These are phyloP conservation scores for Malurus cyaneus DNA, from an alignment of 2,113 vertebrate species.

Conservation along the genomic window DNA sequence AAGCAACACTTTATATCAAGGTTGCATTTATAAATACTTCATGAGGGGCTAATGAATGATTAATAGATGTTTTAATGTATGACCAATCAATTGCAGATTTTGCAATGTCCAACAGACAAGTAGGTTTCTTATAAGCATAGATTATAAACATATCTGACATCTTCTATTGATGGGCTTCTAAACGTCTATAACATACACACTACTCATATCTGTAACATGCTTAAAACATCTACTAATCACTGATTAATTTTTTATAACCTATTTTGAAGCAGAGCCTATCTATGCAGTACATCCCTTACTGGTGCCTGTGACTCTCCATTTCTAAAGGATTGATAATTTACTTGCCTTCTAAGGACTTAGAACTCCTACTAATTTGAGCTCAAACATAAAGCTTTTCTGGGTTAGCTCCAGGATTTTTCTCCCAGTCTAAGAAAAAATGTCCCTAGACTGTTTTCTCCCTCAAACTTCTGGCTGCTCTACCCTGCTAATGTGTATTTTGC, in stretches of 20 bases:
- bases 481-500: not conserved
- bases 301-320: not conserved
- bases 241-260: constrained; percentile 54
- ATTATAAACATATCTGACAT: constrained; percentile 58
- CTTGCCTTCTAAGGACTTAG: not conserved
- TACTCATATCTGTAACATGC: constrained; percentile 63
- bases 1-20: constrained; percentile 64
- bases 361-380: not conserved
- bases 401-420: not conserved
- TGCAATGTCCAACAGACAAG: constrained; percentile 2
- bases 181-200: constrained; percentile 56
- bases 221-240: constrained; percentile 60
- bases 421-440: not conserved
- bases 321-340: not conserved
- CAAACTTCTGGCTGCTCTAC: not conserved
- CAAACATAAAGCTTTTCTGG: not conserved
- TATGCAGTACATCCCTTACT: not conserved
- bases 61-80: constrained; percentile 66
- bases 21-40: constrained; percentile 65
- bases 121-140: constrained; percentile 54
- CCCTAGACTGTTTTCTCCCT: not conserved
- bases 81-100: constrained; percentile 59
- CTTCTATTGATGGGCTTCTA: constrained; percentile 59
- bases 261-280: constrained; percentile 24
- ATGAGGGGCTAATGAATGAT: constrained; percentile 67